phyloP scores from a whole-genome alignment of 2,797 vertebrate genomes.

The Phrynocephalus guinanensis region DNA sequence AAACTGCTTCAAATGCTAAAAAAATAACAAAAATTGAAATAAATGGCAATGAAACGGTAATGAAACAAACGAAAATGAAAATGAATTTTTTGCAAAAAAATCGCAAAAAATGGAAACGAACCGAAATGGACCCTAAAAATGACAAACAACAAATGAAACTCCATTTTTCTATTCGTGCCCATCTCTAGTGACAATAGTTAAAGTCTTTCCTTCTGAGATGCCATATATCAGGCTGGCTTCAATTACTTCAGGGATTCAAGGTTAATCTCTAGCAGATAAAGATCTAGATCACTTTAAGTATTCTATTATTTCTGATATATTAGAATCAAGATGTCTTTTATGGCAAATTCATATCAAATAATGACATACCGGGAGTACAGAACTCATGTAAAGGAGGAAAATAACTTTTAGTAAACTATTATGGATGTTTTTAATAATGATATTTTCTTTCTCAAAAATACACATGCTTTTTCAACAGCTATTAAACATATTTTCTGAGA shows the following conservation, averaged over 20 bases:
- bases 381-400: conserved; percentile 47
- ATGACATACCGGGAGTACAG: conserved; percentile 66
- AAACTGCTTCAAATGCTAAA: too few species aligned
- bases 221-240: neutral
- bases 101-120: too few species aligned
- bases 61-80: too few species aligned
- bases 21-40: too few species aligned
- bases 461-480: conserved; percentile 57
- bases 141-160: too few species aligned
- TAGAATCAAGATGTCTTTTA: conserved; percentile 50
- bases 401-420: conserved; percentile 56
- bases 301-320: conserved; percentile 37
- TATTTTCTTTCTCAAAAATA: conserved; percentile 65
- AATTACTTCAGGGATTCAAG: neutral
- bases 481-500: conserved; percentile 56
- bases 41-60: too few species aligned
- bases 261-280: conserved; percentile 20
- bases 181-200: conserved; percentile 12
- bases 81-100: too few species aligned
- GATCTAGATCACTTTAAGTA: conserved; percentile 43
- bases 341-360: conserved; percentile 67
- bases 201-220: conserved; percentile 9
- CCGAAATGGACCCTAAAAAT: too few species aligned
- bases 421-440: conserved; percentile 49
- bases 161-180: too few species aligned